Base-by-base conservation (phyloP, 2,113 vertebrate species). In the Clupea harengus region DNA sequence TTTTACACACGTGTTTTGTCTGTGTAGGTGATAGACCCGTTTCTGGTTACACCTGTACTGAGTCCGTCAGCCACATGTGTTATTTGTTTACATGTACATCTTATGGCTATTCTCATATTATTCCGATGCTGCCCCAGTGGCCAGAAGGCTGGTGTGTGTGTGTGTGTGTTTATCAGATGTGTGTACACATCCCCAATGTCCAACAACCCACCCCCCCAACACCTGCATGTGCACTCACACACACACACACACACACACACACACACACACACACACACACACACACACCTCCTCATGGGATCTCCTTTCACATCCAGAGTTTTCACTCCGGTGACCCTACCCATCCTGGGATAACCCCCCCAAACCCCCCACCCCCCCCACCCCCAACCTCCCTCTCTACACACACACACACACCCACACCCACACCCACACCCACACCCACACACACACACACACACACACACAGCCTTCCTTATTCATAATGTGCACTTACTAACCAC, bases 381-480 rank as follows among this genome's bases (percentile, higher is more conserved):
- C 39, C 39, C 39, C 39, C 39, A 39, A 39, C 39, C 39, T 39
- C 39, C 39, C 39, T 39, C 39, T 39, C 39, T 39, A 39, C 39
- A 39, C 39, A 39, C 87, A 83, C 54, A 60, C 45, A 86, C 86
- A 80, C 57, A 32, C 81, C n/a, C 49, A 64, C 85, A 87, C 60
- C 45, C 72, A 85, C 82, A 72, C 86, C 78, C 80, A 85, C 75
- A 52, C 81, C 81, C 81, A 82, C 85, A 86, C 85, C 75, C 75
- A 54, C 86, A 75, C 86, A 81, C 80, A 57, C 80, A 88, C 87
- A 85, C 81, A 60, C 60, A 88, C 88, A 80, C 75, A 49, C 83
- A 67, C 50, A 64, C 85, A 87, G 85, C 80, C 80, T 87, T 67
- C 83, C 83, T 87, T 84, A 85, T 90, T 86, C 83, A 85, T 86